Conservation (phyloP, 2,797 vertebrate genomes). For the Momotus momota region DNA sequence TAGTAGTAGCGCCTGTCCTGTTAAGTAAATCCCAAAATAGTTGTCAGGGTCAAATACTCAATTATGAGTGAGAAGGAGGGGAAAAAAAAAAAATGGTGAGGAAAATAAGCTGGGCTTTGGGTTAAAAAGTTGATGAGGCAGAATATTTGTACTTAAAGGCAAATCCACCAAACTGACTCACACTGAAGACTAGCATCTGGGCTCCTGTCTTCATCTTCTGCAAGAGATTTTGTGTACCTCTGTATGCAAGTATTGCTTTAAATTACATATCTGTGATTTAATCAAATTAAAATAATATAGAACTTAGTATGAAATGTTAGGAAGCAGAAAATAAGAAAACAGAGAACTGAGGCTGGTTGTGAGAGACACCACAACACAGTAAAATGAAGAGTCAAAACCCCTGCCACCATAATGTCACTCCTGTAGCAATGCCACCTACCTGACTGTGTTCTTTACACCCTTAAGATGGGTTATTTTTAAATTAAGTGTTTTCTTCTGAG, state of each 20-base stretch:
- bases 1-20: background rate
- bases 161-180: background rate
- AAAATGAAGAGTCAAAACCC: background rate
- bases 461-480: background rate
- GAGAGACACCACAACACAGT: background rate
- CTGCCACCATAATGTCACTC: background rate
- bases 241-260: background rate
- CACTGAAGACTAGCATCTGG: background rate
- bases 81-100: background rate
- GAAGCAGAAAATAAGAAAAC: background rate
- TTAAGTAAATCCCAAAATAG: background rate
- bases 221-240: background rate
- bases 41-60: background rate
- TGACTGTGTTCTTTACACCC: background rate
- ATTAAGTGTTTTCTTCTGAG: background rate
- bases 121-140: background rate
- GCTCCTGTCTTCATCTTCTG: background rate
- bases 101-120: background rate
- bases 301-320: background rate
- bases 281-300: background rate
- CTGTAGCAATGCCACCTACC: background rate
- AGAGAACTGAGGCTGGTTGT: background rate
- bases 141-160: background rate
- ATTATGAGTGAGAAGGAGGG: background rate
- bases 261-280: background rate